Base-by-base conservation (phyloP, 2,113 vertebrate genomes). In the Anhinga rufa region DNA sequence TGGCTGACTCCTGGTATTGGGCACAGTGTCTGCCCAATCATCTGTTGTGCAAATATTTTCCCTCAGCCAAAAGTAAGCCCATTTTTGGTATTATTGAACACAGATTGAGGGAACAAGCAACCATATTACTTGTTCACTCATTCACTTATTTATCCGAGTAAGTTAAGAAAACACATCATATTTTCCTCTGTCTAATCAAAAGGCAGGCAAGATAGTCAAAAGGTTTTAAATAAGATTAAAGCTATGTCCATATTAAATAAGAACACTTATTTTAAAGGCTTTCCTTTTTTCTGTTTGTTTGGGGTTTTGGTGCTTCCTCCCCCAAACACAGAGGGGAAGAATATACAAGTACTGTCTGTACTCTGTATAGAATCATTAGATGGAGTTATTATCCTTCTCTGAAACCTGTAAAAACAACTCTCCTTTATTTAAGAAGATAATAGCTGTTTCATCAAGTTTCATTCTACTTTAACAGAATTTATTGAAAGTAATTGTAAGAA, bases 31-130 rank as follows among this genome's bases (percentile, higher is more conserved):
- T 95, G 88, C 86, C 91, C 86, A 69, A 55, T 91, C 85, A 85
- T 77, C 89, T 90, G 54, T 70, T 89, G 66, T 84, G 40, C 71
- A 95, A 96, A 90, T 90, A 76, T 66, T 96, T 93, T 92, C 48
- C 66, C 34, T 86, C 54, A 55, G 84, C 51, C 64, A 89, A 88
- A 90, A 75, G 60, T 20, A 90, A 92, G 48, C 9, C 57, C 57
- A 20, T 80, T 94, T 72, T 70, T 74, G 52, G 66, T 74, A 62
- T 86, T 91, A 62, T 2, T 46, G 76, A 92, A 70, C 61, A 71
- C 44, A 91, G 66, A 71, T 22, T 4, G 16, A 74, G 66, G 49
- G 42, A 91, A 21, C 13, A 66, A 72, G 46, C 29, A 94, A 61
- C 17, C 36, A 40, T 42, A 28, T 49, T 80, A 48, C 17, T 95